phyloP scores from a whole-genome alignment of 2,888 invertebrate species.

The Prosapia bicincta region DNA sequence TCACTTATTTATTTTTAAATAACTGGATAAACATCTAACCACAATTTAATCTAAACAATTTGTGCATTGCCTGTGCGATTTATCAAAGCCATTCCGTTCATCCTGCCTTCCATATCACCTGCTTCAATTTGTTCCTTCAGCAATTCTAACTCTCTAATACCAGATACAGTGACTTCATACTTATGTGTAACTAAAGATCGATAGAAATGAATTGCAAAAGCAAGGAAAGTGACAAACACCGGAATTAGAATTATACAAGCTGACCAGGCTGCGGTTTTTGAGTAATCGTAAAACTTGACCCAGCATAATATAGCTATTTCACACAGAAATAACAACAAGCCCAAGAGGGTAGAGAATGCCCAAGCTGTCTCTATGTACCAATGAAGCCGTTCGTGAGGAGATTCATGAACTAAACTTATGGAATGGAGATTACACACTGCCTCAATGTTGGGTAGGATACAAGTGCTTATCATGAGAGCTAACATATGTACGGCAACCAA shows the following conservation, averaged over 20 bases:
- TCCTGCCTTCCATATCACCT: constrained; percentile 33
- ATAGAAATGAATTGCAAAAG: constrained; percentile 90
- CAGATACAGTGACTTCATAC: constrained; percentile 67
- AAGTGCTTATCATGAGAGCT: constrained; percentile 95
- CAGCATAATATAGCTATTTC: constrained; percentile 91
- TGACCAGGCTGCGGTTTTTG: constrained; percentile 74
- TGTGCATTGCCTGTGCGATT: constrained; percentile 11
- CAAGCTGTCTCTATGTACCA: constrained; percentile 84
- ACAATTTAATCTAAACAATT: constrained; percentile 26
- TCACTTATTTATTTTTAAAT: no score
- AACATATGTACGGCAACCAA: constrained; percentile 91
- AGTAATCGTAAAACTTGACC: constrained; percentile 90
- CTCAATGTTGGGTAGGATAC: constrained; percentile 90
- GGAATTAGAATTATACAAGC: constrained; percentile 85
- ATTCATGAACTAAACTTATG: constrained; percentile 57
- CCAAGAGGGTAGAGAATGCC: constrained; percentile 91
- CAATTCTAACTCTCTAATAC: constrained; percentile 70
- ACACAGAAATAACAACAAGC: constrained; percentile 84
- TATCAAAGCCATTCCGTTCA: constrained; percentile 30
- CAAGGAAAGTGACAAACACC: constrained; percentile 80
- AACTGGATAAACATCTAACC: no score
- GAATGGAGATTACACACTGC: constrained; percentile 79
- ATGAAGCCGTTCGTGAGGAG: constrained; percentile 76
- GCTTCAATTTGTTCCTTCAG: constrained; percentile 69
- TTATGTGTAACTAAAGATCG: constrained; percentile 83